Evolutionary conservation across 2,888 invertebrate species (phyloP), one percentile per base, ranked within the genome.

Genomic region (Agrotis puta): DNA sequence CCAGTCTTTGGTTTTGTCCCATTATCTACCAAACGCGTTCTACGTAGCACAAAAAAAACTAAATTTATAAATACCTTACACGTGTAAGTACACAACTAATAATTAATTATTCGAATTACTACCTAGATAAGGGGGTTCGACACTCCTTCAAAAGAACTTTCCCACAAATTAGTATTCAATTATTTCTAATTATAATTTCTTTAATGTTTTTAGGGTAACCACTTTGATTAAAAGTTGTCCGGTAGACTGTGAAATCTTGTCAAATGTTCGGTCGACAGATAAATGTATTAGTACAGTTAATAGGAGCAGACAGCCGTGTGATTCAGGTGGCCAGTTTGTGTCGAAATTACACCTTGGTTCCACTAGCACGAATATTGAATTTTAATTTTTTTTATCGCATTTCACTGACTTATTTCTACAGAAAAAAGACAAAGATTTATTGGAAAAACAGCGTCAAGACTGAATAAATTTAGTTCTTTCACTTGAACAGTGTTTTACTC

Each of bases 181-280:
- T 73, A 79, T 81, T 81, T 69, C 14, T 5, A 77, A 71, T 71
- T 76, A 83, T 68, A 82, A 83, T 76, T 76, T 75, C 64, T 84
- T 3, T 71, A 76, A 82, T 71, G 62, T 81, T 82, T 82, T 85
- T 79, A 74, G 78, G 80, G 80, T 79, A 72, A 74, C 68, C 74
- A 83, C 80, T 85, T 89, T 92, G 90, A 91, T 92, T 90, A 91
- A 88, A 89, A 88, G 83, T 86, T 88, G 88, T 72, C 83, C 90
- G 88, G 82, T 84, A 90, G 92, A 92, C 90, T 91, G 90, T 92
- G 85, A 92, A 92, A 91, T 91, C 92, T 89, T 90, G 92, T 93
- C 91, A 91, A 89, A 87, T 89, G 88, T 89, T 87, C 87, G 77
- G 84, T 84, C 87, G 88, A 88, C 88, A 87, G 85, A 85, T 86